phyloP scores from a whole-genome alignment of 2,113 vertebrate species.

The Nycticebus coucang region DNA sequence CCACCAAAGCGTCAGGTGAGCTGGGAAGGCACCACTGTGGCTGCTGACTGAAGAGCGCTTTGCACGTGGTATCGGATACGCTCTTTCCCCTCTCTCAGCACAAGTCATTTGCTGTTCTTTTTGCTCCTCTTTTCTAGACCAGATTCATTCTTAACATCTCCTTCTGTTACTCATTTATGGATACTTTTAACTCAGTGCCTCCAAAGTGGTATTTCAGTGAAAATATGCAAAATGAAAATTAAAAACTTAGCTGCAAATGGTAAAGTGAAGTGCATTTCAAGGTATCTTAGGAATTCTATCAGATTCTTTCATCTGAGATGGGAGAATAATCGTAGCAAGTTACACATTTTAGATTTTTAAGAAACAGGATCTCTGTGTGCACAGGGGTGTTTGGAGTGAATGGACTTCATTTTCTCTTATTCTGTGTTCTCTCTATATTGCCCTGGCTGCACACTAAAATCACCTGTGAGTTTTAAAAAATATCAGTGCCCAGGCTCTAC shows the following conservation, averaged over 20 bases:
- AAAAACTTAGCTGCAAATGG: constrained; percentile 24
- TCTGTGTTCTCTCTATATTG: background rate
- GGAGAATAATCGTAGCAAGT: background rate
- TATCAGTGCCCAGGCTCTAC: background rate
- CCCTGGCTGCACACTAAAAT: constrained; percentile 12
- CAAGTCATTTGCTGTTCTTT: constrained; percentile 43
- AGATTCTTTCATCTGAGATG: constrained; percentile 31
- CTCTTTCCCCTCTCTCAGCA: constrained; percentile 18
- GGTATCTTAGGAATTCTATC: background rate
- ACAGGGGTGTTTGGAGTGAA: background rate
- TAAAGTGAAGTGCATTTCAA: constrained; percentile 31
- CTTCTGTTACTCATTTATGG: constrained; percentile 68
- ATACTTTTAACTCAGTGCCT: constrained; percentile 77
- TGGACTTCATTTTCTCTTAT: constrained; percentile 46
- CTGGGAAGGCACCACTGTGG: background rate
- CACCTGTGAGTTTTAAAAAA: constrained; percentile 32
- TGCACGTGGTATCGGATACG: background rate
- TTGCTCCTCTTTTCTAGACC: constrained; percentile 58
- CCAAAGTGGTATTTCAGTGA: constrained; percentile 51
- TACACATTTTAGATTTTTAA: constrained; percentile 28
- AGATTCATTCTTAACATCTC: constrained; percentile 56
- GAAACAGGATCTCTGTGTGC: constrained; percentile 2
- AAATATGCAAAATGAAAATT: constrained; percentile 42
- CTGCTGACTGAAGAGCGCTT: background rate
- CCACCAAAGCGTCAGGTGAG: constrained; percentile 98